Base-by-base conservation (phyloP, 2,113 vertebrate species). In the Tachysurus fulvidraco region DNA sequence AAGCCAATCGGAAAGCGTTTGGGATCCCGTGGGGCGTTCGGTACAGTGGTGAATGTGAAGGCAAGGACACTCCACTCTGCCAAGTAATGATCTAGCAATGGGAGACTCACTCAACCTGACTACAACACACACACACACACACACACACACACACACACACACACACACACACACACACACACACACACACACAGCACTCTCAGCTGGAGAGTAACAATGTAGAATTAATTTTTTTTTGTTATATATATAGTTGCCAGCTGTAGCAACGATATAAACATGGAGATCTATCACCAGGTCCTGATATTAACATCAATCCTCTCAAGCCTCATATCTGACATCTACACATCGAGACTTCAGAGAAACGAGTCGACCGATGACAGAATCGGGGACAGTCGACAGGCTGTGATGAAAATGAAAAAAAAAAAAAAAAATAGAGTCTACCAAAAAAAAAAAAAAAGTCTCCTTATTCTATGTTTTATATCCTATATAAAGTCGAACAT, bases 1-100 rank as follows among this genome's bases (percentile, higher is more conserved):
- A 85, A 87, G 87, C 67, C 87, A 88, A 86, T 89, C 84, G 83
- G 87, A 88, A 88, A 80, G 81, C 62, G 81, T 79, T 87, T 64
- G 16, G 74, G 83, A 67, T 89, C 87, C 90, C 52, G 50, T 73
- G 85, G 77, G 88, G 28, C n/a, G 78, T 60, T 36, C 64, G 30
- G 73, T 50, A 80, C 62, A 77, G 55, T 81, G 46, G 54, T 91
- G 86, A 90, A 90, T 86, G 86, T 90, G 89, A 91, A 81, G 76
- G 81, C 86, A 91, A 91, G 89, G 90, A 86, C 89, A 86, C 55
- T 89, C 69, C 52, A 77, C 59, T 88, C 73, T 83, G 74, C 86
- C 86, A 84, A 86, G 78, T 83, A 87, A 73, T 85, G 84, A 88
- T 85, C 82, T 80, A 83, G 78, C 67, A 36, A 67, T 41, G 79